Evolutionary conservation across 1,140 invertebrate genomes (phyloP), one percentile per base, ranked within the genome.

Genomic region (Sinonovacula constricta): DNA sequence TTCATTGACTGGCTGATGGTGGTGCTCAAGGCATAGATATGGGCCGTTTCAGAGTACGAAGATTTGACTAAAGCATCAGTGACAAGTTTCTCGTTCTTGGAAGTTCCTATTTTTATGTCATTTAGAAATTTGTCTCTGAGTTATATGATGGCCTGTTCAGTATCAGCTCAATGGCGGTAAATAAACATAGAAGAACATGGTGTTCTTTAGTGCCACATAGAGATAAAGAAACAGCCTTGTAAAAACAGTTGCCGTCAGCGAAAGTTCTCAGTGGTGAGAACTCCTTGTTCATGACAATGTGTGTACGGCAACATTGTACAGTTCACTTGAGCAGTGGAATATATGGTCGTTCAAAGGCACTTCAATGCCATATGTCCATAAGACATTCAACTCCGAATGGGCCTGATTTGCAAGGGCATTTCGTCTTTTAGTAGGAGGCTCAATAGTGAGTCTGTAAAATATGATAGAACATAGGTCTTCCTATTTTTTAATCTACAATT

Each of bases 191-290:
- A 33, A 67, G 45, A 3, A 12, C 45, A 30, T 67, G 63, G n/a
- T 49, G 12, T 2, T 45, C 12, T 28, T 67, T 2, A 7, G 5
- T 24, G 12, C 63, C 63, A 26, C 36, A 5, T 2, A 67, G 22
- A 3, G 7, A 12, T 51, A 10, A 7, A 12, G 63, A 67, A 2
- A 67, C 63, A 3, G 36, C 63, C 15, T 45, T 45, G 51, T 67
- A 51, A 36, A 67, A 67, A 49, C 63, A 49, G 33, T 67, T 67
- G 14, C 63, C 63, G 31, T 67, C 45, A 26, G 36, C 63, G n/a
- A 14, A 3, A 22, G 24, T 51, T 39, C 12, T 2, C 30, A 63
- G 34, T 31, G 5, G 60, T 36, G 30, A n/a, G n/a, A n/a, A n/a
- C n/a, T n/a, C n/a, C n/a, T n/a, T n/a, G n/a, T n/a, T n/a, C n/a